Evolutionary conservation across 1,140 invertebrate species (phyloP).

Genomic region (Hycleus phaleratus): DNA sequence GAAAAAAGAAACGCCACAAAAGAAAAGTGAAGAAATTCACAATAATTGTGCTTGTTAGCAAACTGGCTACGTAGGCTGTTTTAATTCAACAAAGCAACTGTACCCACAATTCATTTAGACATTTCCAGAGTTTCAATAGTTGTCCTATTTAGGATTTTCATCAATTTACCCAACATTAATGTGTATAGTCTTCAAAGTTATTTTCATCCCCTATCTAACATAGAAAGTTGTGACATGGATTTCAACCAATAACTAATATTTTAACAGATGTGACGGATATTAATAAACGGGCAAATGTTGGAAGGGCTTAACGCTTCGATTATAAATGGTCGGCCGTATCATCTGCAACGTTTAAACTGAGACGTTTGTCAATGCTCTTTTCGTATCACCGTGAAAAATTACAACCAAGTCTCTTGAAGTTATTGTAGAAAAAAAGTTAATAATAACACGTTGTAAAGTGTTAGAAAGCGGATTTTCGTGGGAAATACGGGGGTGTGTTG

Average conservation of each 20-base stretch:
- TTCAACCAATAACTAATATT: slow-evolving; percentile 20
- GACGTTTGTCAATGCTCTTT: too few relatives aligned
- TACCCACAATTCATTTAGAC: slow-evolving; percentile 19
- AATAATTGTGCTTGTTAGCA: slow-evolving; percentile 22
- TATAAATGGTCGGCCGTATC: slow-evolving; percentile 6
- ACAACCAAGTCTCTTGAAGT: too few relatives aligned
- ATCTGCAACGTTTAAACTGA: slow-evolving; percentile 3
- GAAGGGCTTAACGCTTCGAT: slow-evolving; percentile 5
- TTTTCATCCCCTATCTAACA: too few relatives aligned
- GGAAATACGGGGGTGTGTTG: too few relatives aligned
- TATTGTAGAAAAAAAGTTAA: too few relatives aligned
- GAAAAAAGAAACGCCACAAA: too few relatives aligned
- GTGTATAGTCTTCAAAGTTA: too few relatives aligned
- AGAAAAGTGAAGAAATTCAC: slow-evolving; percentile 9
- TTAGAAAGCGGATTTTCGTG: too few relatives aligned
- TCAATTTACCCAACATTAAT: not conserved
- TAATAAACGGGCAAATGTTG: slow-evolving; percentile 11
- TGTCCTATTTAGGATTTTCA: slow-evolving; percentile 11
- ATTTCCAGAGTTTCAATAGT: slow-evolving; percentile 24
- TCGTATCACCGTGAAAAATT: too few relatives aligned
- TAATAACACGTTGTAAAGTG: too few relatives aligned
- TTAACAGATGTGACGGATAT: slow-evolving; percentile 12
- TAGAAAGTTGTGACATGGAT: not conserved
- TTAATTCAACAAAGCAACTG: slow-evolving; percentile 4
- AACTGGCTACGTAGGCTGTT: slow-evolving; percentile 19